phyloP scores from a whole-genome alignment of 2,888 invertebrate genomes.

The Drosophila fulvimacula region DNA sequence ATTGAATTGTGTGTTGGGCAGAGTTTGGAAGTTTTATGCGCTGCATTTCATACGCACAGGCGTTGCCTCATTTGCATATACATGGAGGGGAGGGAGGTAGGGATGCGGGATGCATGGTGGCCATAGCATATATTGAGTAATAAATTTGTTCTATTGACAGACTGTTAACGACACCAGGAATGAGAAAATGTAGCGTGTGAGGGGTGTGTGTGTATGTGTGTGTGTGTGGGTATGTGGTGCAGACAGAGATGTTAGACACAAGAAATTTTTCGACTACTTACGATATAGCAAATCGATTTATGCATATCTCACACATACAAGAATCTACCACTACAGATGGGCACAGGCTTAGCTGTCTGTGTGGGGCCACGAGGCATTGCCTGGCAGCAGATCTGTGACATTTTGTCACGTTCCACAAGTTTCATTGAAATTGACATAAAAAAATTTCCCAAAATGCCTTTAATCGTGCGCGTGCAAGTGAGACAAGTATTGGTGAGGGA shows the following conservation, averaged over 20 bases:
- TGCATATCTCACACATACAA: slow-evolving; percentile 42
- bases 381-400: slow-evolving; percentile 30
- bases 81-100: background rate
- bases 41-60: slow-evolving; percentile 37
- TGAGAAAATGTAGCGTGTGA: background rate
- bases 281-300: slow-evolving; percentile 64
- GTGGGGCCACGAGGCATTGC: slow-evolving; percentile 3
- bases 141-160: slow-evolving; percentile 55
- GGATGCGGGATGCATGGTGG: background rate
- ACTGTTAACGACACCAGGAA: slow-evolving; percentile 34
- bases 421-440: slow-evolving; percentile 59
- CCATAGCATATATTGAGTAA: slow-evolving; percentile 15
- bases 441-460: slow-evolving; percentile 39
- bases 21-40: slow-evolving; percentile 24
- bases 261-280: slow-evolving; percentile 42
- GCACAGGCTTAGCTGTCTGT: slow-evolving; percentile 1
- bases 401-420: slow-evolving; percentile 68
- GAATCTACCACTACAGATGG: slow-evolving; percentile 6
- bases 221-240: background rate
- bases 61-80: slow-evolving; percentile 58
- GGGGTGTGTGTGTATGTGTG: background rate
- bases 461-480: slow-evolving; percentile 19
- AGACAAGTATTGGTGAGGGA: slow-evolving; percentile 18
- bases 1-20: slow-evolving; percentile 32
- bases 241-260: slow-evolving; percentile 53